These are phyloP conservation scores for Platygyra sinensis DNA, from an alignment of 64 coral and sea anemone species.

Conservation along the genomic window DNA sequence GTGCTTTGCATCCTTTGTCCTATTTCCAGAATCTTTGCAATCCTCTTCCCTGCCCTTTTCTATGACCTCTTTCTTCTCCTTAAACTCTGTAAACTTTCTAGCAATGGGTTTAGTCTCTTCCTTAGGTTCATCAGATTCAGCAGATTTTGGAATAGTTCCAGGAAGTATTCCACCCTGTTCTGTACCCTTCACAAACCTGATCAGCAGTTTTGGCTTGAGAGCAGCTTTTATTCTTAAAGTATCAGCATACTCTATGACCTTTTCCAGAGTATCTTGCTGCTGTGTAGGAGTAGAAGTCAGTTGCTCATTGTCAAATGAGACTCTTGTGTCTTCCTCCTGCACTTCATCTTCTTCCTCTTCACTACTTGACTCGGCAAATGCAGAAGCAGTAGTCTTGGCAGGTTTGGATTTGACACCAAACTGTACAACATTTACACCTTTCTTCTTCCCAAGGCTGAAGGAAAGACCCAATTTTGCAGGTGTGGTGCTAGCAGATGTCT, in stretches of 20 bases:
- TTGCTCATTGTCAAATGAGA: conserved; percentile 58
- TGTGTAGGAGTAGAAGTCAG: conserved; percentile 63
- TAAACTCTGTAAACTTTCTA: not conserved
- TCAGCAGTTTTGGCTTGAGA: conserved; percentile 75
- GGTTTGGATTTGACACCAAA: conserved; percentile 62
- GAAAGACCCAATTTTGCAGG: conserved; percentile 39
- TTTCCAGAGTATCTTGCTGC: conserved; percentile 80
- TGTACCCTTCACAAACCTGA: conserved; percentile 83
- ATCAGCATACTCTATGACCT: conserved; percentile 95
- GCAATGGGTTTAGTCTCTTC: not conserved
- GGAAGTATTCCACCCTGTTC: conserved; percentile 69
- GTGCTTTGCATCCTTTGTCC: not conserved
- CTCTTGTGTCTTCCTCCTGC: conserved; percentile 28
- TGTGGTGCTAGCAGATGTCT: conserved; percentile 4
- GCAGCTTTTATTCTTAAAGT: conserved; percentile 67
- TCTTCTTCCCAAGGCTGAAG: conserved; percentile 71
- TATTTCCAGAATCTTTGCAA: not conserved
- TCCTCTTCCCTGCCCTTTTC: not conserved
- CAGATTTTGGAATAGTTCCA: conserved; percentile 57
- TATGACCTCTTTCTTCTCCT: not conserved
- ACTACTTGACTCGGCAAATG: conserved; percentile 86
- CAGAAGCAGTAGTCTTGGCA: conserved; percentile 56
- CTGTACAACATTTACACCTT: conserved; percentile 6
- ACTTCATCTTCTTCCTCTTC: conserved; percentile 66
- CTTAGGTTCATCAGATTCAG: not conserved